A percentile compares a stretch with the other conserved stretches of the same genome.
phyloP scores from a whole-genome alignment of 1,140 invertebrate species.

The Phthorimaea operculella region DNA sequence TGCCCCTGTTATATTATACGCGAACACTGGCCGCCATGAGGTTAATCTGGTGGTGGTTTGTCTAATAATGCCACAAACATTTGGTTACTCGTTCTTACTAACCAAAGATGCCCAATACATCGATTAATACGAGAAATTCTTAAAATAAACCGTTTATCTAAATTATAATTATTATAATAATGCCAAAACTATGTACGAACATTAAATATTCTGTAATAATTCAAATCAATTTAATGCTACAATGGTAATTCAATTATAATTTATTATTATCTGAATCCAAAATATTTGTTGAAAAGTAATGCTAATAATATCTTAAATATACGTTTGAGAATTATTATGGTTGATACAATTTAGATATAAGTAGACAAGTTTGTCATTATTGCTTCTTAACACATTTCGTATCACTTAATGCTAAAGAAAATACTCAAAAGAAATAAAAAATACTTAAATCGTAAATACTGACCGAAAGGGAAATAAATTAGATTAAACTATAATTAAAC shows the following conservation, averaged over 20 bases:
- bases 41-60: slow-evolving; percentile 39
- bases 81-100: slow-evolving; percentile 27
- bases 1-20: slow-evolving; percentile 40
- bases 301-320: slow-evolving; percentile 5
- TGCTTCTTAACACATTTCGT: slow-evolving; percentile 41
- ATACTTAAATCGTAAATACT: slow-evolving; percentile 66
- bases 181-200: slow-evolving; percentile 17
- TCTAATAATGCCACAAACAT: slow-evolving; percentile 49
- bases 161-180: slow-evolving; percentile 26
- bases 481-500: slow-evolving; percentile 52
- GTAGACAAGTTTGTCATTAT: slow-evolving; percentile 40
- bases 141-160: slow-evolving; percentile 30
- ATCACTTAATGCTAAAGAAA: slow-evolving; percentile 29
- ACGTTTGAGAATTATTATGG: slow-evolving; percentile 7
- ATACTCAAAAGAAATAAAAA: slow-evolving; percentile 47
- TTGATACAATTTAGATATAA: slow-evolving; percentile 9
- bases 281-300: slow-evolving; percentile 11
- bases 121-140: slow-evolving; percentile 16
- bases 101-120: slow-evolving; percentile 26
- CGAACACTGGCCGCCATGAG: slow-evolving; percentile 57
- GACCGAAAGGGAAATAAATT: slow-evolving; percentile 65
- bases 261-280: slow-evolving; percentile 14
- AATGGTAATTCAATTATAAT: slow-evolving; percentile 5
- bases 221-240: background rate
- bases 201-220: background rate